phyloP scores from a whole-genome alignment of 2,888 invertebrate genomes.

The Acleris holmiana region DNA sequence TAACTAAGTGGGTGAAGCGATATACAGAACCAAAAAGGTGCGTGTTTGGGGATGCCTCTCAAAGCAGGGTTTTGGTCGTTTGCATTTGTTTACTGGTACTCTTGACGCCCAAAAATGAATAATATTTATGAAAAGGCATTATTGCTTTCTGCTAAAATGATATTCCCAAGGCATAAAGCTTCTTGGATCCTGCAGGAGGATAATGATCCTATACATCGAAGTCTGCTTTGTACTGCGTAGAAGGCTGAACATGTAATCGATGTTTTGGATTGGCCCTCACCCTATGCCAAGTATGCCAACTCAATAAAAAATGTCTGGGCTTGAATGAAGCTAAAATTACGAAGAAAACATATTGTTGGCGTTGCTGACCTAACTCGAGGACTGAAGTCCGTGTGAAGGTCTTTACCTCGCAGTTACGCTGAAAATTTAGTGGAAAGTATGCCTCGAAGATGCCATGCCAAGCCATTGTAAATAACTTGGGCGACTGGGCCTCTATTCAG shows the following conservation, averaged over 20 bases:
- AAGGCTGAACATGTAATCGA: constrained; percentile 41
- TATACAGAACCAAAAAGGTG: too few species aligned
- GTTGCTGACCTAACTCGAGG: constrained; percentile 2
- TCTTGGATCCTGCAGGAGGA: constrained; percentile 23
- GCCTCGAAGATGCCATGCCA: too few species aligned
- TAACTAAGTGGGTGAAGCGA: too few species aligned
- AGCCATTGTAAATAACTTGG: too few species aligned
- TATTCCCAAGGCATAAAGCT: too few species aligned
- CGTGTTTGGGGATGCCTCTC: too few species aligned
- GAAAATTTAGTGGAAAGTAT: not conserved
- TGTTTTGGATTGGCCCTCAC: constrained; percentile 39
- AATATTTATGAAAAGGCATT: too few species aligned
- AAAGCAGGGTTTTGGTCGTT: too few species aligned
- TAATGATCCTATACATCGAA: constrained; percentile 44
- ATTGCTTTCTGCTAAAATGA: too few species aligned
- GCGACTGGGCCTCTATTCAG: too few species aligned
- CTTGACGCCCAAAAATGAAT: too few species aligned
- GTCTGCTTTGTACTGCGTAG: constrained; percentile 41
- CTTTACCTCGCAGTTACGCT: constrained; percentile 9
- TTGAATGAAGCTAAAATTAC: constrained; percentile 38
- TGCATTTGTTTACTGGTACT: too few species aligned
- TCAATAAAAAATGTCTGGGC: constrained; percentile 43
- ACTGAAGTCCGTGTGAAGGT: constrained; percentile 16
- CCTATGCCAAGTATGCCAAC: constrained; percentile 42
- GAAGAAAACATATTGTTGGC: constrained; percentile 21